phyloP scores from a whole-genome alignment of 2,113 vertebrate genomes.

The Tachysurus vachellii region DNA sequence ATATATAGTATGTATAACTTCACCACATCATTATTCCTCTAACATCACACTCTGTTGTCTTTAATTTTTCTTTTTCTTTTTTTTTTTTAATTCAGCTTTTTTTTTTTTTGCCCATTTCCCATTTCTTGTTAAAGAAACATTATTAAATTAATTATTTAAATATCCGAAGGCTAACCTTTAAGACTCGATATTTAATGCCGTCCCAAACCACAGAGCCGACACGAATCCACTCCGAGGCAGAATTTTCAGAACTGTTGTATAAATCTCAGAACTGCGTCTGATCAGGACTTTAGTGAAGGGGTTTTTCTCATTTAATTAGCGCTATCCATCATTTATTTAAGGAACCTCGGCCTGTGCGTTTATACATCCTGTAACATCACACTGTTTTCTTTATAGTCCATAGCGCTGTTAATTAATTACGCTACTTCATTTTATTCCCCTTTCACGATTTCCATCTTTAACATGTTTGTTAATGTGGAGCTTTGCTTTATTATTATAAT shows the following conservation, averaged over 20 bases:
- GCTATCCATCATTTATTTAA: neutral
- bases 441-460: neutral
- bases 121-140: neutral
- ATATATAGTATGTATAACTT: no score
- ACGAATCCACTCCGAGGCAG: neutral
- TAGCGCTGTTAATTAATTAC: conserved; percentile 49
- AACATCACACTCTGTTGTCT: neutral
- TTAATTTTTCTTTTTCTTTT: neutral
- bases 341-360: neutral
- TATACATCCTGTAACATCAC: neutral
- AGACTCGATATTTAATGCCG: neutral
- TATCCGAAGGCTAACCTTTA: neutral
- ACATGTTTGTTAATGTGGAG: neutral
- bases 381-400: neutral
- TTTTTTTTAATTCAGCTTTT: neutral
- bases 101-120: neutral
- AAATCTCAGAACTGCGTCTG: neutral
- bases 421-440: neutral
- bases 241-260: neutral
- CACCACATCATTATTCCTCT: neutral
- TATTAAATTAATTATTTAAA: neutral
- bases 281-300: neutral
- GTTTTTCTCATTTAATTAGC: neutral
- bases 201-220: neutral
- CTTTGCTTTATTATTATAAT: neutral